Evolutionary conservation across 2,113 vertebrate genomes (phyloP).

Genomic region (Panurus biarmicus): DNA sequence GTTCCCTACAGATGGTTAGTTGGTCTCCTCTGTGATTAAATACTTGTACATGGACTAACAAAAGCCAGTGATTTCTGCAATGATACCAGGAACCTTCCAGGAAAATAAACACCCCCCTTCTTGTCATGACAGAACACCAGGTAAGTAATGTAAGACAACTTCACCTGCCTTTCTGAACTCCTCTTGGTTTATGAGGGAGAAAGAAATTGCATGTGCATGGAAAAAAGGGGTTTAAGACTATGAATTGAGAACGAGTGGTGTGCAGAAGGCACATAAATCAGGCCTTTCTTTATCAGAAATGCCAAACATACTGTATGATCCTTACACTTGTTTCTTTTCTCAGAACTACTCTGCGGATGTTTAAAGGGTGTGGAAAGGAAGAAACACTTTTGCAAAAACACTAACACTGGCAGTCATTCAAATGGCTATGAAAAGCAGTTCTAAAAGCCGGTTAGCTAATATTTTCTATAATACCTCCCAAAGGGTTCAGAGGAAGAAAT

Average conservation of each 20-base stretch:
- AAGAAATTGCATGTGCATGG: neutral
- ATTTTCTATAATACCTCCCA: neutral
- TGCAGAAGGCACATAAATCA: conserved; percentile 37
- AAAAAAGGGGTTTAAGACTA: neutral
- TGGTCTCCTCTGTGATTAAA: neutral
- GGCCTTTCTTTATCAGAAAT: conserved; percentile 20
- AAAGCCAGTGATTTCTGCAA: conserved; percentile 1
- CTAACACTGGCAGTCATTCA: conserved; percentile 9
- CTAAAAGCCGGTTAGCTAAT: neutral
- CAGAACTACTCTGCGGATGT: neutral
- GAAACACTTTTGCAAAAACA: neutral
- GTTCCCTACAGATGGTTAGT: neutral
- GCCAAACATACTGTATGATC: neutral
- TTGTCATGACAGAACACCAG: neutral
- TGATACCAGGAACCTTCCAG: neutral
- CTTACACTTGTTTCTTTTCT: conserved; percentile 16
- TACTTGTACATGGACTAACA: neutral
- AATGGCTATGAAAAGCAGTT: neutral
- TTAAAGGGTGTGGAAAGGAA: conserved; percentile 43
- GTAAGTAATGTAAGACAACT: neutral
- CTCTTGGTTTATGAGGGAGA: neutral
- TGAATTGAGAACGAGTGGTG: neutral
- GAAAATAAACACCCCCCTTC: neutral
- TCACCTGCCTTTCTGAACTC: neutral
- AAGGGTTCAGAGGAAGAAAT: neutral